phyloP scores from a whole-genome alignment of 2,797 vertebrate genomes.

The Chloroceryle amazona region DNA sequence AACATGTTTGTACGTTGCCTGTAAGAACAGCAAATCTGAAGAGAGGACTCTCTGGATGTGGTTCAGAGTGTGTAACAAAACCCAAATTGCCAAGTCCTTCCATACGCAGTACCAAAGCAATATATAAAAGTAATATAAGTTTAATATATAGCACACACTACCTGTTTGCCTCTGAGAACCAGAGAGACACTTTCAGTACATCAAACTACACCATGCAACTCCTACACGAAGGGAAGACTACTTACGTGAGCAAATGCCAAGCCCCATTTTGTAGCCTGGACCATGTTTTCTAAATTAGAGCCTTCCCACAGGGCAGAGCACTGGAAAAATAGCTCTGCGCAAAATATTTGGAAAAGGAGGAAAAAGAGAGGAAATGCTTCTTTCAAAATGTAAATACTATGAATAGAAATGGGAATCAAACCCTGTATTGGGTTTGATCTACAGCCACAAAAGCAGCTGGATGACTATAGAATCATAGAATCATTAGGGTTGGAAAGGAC shows the following conservation, averaged over 20 bases:
- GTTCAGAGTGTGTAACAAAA: conserved; percentile 28
- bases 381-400: neutral
- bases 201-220: neutral
- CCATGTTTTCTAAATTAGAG: conserved; percentile 23
- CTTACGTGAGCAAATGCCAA: conserved; percentile 12
- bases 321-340: neutral
- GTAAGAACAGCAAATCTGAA: conserved; percentile 43
- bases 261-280: neutral
- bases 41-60: neutral
- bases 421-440: neutral
- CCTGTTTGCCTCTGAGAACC: conserved; percentile 4
- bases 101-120: neutral
- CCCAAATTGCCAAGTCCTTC: neutral
- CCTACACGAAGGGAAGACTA: neutral
- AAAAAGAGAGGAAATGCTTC: neutral
- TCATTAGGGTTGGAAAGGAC: too few species aligned
- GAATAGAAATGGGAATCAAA: neutral
- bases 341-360: neutral
- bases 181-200: neutral
- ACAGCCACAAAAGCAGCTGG: neutral
- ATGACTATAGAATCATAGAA: neutral
- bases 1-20: neutral
- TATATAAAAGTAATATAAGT: neutral
- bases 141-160: neutral
- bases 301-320: neutral